Base-by-base conservation (phyloP, 2,113 vertebrate genomes). In the Rhegmatorhina hoffmannsi region DNA sequence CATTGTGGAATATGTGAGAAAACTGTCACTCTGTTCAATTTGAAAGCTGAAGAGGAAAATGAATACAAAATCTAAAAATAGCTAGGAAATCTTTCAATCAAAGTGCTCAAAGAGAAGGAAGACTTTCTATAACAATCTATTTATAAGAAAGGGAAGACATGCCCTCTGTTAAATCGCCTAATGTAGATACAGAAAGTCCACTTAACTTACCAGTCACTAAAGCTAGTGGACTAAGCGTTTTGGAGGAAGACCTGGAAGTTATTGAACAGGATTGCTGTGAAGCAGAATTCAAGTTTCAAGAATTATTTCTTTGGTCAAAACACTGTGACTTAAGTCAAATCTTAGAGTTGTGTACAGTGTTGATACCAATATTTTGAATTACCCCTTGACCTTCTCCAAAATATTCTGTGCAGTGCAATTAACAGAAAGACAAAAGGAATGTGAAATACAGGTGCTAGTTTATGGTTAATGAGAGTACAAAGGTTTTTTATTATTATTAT, bases 361-460 rank as follows among this genome's bases (percentile, higher is more conserved):
- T 0, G 0, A 67, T 81, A 77, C 12, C 34, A 87, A 1, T 94
- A 83, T 77, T 87, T 43, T 5, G 3, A 79, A 88, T 68, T 94
- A 70, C 40, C 20, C 46, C 4, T 24, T 60, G 38, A 81, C 56
- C 43, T 46, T 46, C 29, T 92, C 38, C 31, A 73, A 55, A 76
- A 80, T 85, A 36, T 7, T 82, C 70, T 72, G 3, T 75, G 47
- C 93, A 87, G 38, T 79, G 49, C 26, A 63, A 55, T 52, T 95
- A 86, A 60, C 64, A 90, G 79, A 96, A 92, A 78, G 59, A 90
- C 86, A 91, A 94, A 89, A 72, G 17, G 38, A 81, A 84, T 73
- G 55, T 52, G 44, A 77, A 73, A 62, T 73, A 92, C 58, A 87
- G 56, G 53, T 89, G 43, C 29, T 84, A 76, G 26, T 87, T 93